These are phyloP conservation scores for Epicampocera succincta DNA, from an alignment of 2,888 invertebrate species.

Conservation along the genomic window DNA sequence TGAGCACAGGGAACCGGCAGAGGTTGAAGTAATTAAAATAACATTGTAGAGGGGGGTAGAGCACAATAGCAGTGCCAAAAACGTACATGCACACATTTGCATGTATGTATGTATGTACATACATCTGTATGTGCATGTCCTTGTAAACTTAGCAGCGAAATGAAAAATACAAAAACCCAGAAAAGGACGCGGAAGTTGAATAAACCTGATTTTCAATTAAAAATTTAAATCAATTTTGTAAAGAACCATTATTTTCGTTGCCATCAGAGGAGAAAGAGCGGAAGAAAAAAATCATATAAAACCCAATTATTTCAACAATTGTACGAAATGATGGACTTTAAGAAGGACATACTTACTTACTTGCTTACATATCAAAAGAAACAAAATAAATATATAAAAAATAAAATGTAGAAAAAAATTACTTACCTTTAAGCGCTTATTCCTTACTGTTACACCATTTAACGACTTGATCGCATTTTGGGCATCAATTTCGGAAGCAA, in stretches of 20 bases:
- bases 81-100: slow-evolving; percentile 23
- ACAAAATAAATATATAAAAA: neutral
- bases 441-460: slow-evolving; percentile 93
- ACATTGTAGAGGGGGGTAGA: slow-evolving; percentile 7
- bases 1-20: neutral
- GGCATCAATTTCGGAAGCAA: slow-evolving; percentile 92
- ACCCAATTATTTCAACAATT: slow-evolving; percentile 1
- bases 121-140: neutral
- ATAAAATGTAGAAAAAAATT: neutral
- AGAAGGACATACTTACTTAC: no score
- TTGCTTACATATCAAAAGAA: no score
- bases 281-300: neutral
- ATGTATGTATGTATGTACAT: neutral
- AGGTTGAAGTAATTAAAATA: slow-evolving; percentile 55
- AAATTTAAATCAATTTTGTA: slow-evolving; percentile 60
- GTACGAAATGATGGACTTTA: slow-evolving; percentile 21
- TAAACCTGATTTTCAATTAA: slow-evolving; percentile 57
- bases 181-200: slow-evolving; percentile 56
- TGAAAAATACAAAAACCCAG: neutral
- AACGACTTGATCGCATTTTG: slow-evolving; percentile 91
- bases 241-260: neutral
- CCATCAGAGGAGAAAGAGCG: no score
- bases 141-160: neutral
- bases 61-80: neutral
- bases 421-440: slow-evolving; percentile 93